Base-by-base conservation (phyloP, 1,140 invertebrate genomes). In the Euglossa dilemma region DNA sequence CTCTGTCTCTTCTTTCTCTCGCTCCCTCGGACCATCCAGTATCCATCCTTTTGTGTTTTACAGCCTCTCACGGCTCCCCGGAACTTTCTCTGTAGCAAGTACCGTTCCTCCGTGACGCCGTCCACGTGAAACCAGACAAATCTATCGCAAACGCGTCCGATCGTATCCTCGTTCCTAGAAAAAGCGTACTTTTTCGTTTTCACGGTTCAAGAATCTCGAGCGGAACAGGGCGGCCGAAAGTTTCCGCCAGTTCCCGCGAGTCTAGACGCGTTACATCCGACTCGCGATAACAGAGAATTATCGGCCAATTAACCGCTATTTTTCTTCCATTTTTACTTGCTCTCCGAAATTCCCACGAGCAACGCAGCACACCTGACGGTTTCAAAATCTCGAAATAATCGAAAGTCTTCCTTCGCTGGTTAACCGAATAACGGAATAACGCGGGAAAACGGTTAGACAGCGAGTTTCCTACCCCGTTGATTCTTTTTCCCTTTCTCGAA, bases 41-140 rank as follows among this genome's bases (percentile, higher is more conserved):
- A 59, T 18, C 28, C 74, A 75, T 72, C 71, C 50, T 56, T 66
- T 20, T 71, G 57, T 61, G 66, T 89, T 73, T 83, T 64, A 63
- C 64, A 77, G 61, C 79, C 59, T 82, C 59, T 18, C 71, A 63
- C 72, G 57, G 47, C 64, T 28, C 52, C 52, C 52, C 50, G 59
- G 36, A 75, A 94, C 93, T 94, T 94, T 94, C 93, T 94, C 93
- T 91, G 89, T 91, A 91, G 81, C 92, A 85, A 91, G 93, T 94
- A 94, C 93, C 93, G 93, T 94, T 93, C 89, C 79, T 89, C 83
- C 11, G 23, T 12, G n/a, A n/a, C n/a, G n/a, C n/a, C 6, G 5
- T 23, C 56, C 20, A 5, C 5, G 18, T n/a, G 23, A n/a, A 57
- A n/a, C 45, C 25, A 20, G 45, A 67, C 18, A 43, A 45, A 66